Base-by-base conservation (phyloP, 2,797 vertebrate genomes). In the Pempheris klunzingeri region DNA sequence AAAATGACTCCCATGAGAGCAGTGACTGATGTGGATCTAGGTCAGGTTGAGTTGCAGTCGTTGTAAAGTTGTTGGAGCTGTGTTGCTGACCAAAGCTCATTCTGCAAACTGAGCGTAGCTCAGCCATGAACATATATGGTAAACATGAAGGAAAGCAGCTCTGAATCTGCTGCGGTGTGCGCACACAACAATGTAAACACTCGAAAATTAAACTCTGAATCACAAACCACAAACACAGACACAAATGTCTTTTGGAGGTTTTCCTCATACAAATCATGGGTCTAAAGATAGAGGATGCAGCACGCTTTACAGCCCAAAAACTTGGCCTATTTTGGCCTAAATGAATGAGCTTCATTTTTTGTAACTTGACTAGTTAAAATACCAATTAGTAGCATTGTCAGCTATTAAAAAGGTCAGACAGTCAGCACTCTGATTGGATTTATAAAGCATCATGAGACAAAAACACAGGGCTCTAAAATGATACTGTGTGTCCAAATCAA, bases 41-140 rank as follows among this genome's bases (percentile, higher is more conserved):
- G 90, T 92, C 90, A 90, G 83, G 53, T 46, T 62, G 73, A 82
- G 55, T 38, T 44, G 61, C 53, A 79, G 50, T 43, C 20, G 30
- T 39, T 69, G 47, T 46, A 41, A 64, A 43, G 20, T 15, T 80
- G 32, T 24, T 52, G 60, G 18, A 70, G 71, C 72, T 78, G 60
- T 44, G 4, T 59, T 64, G 39, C 41, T 50, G 62, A 58, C 64
- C 36, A 32, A 28, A 66, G 9, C 57, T 36, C 7, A 0, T 43
- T 62, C 41, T 52, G 13, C 63, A 74, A 72, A 49, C 1, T 30
- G 28, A 36, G 7, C 17, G 28, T 17, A 38, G 47, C 38, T 53
- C 22, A 69, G 74, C 46, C 9, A 24, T 68, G 53, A 63, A 24
- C 64, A 53, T 60, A 46, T 60, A 41, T 61, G 62, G 39, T 58